These are phyloP conservation scores for Periophthalmodon schlosseri DNA, from an alignment of 2,113 vertebrate species.

Conservation along the genomic window DNA sequence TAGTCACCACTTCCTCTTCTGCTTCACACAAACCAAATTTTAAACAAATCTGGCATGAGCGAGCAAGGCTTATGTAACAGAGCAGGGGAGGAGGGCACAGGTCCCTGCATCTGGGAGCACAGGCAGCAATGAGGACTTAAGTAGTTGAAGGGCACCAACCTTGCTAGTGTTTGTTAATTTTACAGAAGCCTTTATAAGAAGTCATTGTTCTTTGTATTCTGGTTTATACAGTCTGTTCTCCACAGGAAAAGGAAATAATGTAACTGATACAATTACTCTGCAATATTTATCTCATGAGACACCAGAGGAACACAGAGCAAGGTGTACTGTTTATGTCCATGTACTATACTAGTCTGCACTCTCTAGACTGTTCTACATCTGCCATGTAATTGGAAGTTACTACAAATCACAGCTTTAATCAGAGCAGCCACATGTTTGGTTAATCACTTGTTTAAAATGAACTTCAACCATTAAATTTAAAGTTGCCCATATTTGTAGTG, in stretches of 20 bases:
- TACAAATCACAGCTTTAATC: not conserved
- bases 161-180: constrained; percentile 19
- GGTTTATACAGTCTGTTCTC: constrained; percentile 27
- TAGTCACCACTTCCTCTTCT: constrained; percentile 60
- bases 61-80: constrained; percentile 70
- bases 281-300: constrained; percentile 61
- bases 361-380: not conserved
- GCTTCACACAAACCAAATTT: constrained; percentile 71
- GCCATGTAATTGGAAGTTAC: not conserved
- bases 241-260: constrained; percentile 75
- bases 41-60: constrained; percentile 72
- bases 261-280: constrained; percentile 68
- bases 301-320: constrained; percentile 21
- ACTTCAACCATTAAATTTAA: not conserved
- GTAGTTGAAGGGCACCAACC: constrained; percentile 30
- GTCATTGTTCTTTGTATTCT: constrained; percentile 7
- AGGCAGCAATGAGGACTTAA: constrained; percentile 7
- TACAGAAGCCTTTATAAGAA: constrained; percentile 15
- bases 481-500: not conserved
- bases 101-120: constrained; percentile 33
- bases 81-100: constrained; percentile 43
- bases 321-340: constrained; percentile 21
- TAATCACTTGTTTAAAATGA: not conserved
- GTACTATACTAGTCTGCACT: constrained; percentile 1
- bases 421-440: not conserved